Conservation (phyloP, 2,797 vertebrate species). For the Sebastes taczanowskii region DNA sequence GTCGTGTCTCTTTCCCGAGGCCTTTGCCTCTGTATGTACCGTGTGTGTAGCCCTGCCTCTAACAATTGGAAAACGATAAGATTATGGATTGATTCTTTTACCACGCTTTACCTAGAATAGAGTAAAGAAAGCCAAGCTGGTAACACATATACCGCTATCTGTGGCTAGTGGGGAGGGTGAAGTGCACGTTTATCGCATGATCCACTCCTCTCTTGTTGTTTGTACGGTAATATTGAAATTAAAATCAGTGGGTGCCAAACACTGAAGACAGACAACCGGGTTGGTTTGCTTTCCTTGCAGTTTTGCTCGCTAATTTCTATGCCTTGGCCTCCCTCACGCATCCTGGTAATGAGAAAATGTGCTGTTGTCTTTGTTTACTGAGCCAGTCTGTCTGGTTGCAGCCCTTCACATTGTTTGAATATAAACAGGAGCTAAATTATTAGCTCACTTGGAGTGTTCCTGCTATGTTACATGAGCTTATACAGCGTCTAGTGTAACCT, state of each 20-base stretch:
- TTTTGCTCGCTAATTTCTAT: constrained; percentile 78
- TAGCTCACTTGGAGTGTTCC: constrained; percentile 71
- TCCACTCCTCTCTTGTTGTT: constrained; percentile 67
- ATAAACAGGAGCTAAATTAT: constrained; percentile 76
- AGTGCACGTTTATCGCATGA: constrained; percentile 60
- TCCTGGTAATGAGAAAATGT: constrained; percentile 82
- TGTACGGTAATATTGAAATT: constrained; percentile 78
- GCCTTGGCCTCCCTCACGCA: constrained; percentile 74
- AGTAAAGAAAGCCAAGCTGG: constrained; percentile 51
- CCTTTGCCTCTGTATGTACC: constrained; percentile 19
- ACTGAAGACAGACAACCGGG: constrained; percentile 76
- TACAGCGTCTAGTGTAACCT: constrained; percentile 29
- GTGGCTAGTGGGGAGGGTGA: constrained; percentile 45
- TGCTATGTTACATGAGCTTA: constrained; percentile 59
- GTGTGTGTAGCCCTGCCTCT: constrained; percentile 26
- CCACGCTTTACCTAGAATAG: constrained; percentile 32
- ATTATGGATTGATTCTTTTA: constrained; percentile 57
- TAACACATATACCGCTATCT: constrained; percentile 39
- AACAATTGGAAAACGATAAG: constrained; percentile 53
- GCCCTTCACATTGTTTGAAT: constrained; percentile 79
- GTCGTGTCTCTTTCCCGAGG: constrained; percentile 29
- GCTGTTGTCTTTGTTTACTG: constrained; percentile 80
- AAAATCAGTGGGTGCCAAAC: constrained; percentile 78
- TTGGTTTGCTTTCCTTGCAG: constrained; percentile 81
- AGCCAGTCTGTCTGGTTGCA: constrained; percentile 73